phyloP scores from a whole-genome alignment of 2,113 vertebrate genomes.

The Paratilapia polleni region DNA sequence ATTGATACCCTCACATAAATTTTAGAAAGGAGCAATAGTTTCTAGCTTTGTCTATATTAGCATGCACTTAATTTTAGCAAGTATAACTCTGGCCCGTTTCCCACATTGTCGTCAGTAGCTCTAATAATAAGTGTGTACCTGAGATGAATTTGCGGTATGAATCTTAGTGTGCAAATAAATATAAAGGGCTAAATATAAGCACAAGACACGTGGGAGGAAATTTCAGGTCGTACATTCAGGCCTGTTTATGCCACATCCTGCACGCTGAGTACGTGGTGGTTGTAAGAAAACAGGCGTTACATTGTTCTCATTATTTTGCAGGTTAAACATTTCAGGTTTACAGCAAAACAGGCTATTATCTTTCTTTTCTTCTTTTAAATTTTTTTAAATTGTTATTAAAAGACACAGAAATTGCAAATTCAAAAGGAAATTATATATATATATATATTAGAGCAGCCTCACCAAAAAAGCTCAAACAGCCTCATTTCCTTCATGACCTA shows the following conservation, averaged over 20 bases:
- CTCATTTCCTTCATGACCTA: background rate
- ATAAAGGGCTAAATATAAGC: conserved; percentile 5
- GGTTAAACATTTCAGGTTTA: background rate
- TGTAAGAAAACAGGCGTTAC: background rate
- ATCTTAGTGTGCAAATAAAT: conserved; percentile 1
- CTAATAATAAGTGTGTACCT: conserved; percentile 4
- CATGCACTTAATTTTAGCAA: background rate
- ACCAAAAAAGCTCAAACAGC: too few species aligned
- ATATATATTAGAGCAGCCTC: too few species aligned
- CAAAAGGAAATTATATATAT: background rate
- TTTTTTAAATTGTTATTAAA: background rate
- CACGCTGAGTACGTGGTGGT: background rate
- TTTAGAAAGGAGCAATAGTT: background rate
- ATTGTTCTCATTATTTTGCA: background rate
- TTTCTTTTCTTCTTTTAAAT: background rate
- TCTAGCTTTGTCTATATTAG: background rate
- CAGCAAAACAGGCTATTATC: background rate
- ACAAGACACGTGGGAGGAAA: background rate
- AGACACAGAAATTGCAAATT: background rate
- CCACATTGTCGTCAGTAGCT: background rate
- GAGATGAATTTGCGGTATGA: conserved; percentile 3
- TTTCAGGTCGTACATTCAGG: background rate
- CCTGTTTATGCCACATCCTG: conserved; percentile 21
- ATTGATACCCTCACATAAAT: background rate
- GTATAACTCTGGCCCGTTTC: conserved; percentile 3